Base-by-base conservation (phyloP, 37 sponge, comb jelly and placozoan genomes). In the Halisarca cf. caerulea region DNA sequence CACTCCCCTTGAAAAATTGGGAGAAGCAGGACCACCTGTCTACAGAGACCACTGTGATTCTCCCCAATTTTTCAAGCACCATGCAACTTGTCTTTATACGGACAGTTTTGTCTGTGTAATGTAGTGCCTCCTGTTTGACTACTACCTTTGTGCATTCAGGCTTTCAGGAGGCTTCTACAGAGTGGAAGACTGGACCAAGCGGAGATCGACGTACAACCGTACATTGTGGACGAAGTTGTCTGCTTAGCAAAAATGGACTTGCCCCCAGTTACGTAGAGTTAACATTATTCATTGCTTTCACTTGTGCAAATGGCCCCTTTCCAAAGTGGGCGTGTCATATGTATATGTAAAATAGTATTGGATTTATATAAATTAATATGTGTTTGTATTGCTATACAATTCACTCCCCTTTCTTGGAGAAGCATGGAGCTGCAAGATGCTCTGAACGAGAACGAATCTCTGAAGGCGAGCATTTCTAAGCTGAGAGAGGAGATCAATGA, bases 181-280 rank as follows among this genome's bases (percentile, higher is more conserved):
- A 75, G 45, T 39, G 87, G 86, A 20, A 51, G 90, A 7, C 55
- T 92, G 51, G 42, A 79, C 54, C 66, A 66, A 32, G 61, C 59
- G 17, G 34, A 87, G 25, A 78, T 68, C 0, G 96, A 96, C 77
- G 91, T 96, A 2, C 36, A 60, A 35, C 83, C 87, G 1, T 96
- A 96, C 78, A 78, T 68, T 27, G 96, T 93, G 18, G 96, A 96
- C 66, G 89, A 89, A 21, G 78, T 91, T 21, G 78, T 74, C 6
- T 86, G 83, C 42, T 69, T 96, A 34, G 93, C 96, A 21, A 85
- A 66, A 58, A 47, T 47, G 51, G 51, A 47, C 11, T 47, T 11
- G 9, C 51, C 51, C 9, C 51, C 51, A 47, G 51, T 11, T 6
- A 47, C 51, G 11, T 47, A 47, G n/a, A n/a, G 51, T 47, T 47